phyloP scores from a whole-genome alignment of 2,797 vertebrate genomes.

The Sebastes oblongus region DNA sequence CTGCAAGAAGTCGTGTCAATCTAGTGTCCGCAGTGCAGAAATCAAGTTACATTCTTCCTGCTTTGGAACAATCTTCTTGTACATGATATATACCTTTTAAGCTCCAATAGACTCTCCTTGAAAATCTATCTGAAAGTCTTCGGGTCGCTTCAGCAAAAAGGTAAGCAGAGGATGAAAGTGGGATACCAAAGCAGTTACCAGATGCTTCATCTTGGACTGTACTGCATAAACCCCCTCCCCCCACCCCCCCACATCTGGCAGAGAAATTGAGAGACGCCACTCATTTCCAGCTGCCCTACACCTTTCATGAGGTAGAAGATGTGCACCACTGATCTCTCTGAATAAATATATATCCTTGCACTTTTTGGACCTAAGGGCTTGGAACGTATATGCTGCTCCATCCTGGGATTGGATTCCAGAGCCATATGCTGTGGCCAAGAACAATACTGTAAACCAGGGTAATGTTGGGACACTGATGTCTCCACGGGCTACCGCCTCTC shows the following conservation, averaged over 20 bases:
- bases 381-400: conserved; percentile 52
- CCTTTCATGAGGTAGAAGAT: conserved; percentile 54
- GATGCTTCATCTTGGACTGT: conserved; percentile 56
- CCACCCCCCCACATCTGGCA: conserved; percentile 65
- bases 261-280: conserved; percentile 61
- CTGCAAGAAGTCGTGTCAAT: background rate
- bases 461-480: conserved; percentile 59
- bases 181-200: conserved; percentile 63
- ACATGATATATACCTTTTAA: background rate
- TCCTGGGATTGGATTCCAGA: conserved; percentile 57
- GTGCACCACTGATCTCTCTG: conserved; percentile 54
- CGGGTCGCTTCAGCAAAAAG: conserved; percentile 29
- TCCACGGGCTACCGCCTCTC: conserved; percentile 50
- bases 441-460: conserved; percentile 68
- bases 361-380: conserved; percentile 59
- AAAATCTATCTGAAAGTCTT: conserved; percentile 17
- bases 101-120: conserved; percentile 14
- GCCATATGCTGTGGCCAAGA: conserved; percentile 58
- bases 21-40: background rate
- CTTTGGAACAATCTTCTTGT: background rate
- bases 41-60: background rate
- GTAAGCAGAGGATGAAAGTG: conserved; percentile 41
- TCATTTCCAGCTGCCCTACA: conserved; percentile 57
- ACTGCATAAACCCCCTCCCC: conserved; percentile 53
- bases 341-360: conserved; percentile 66